Base-by-base conservation (phyloP, 1,140 invertebrate genomes). In the Ditylenchus dipsaci region DNA sequence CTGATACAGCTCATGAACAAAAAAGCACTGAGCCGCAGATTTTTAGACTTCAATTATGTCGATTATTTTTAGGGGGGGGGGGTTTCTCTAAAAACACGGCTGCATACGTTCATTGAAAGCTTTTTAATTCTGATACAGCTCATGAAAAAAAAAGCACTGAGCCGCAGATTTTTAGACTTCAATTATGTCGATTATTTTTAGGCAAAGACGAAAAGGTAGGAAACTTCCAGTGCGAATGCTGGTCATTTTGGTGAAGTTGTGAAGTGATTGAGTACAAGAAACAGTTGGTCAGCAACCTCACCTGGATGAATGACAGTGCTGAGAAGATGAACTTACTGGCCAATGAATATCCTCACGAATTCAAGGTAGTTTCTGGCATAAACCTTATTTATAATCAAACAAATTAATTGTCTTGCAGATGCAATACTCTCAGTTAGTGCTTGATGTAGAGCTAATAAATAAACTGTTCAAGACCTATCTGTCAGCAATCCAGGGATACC, bases 141-240 rank as follows among this genome's bases (percentile, higher is more conserved):
- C n/a, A n/a, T n/a, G n/a, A n/a, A n/a, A n/a, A n/a, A n/a, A n/a
- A n/a, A n/a, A n/a, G n/a, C n/a, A n/a, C n/a, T n/a, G n/a, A n/a
- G n/a, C n/a, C n/a, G n/a, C n/a, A n/a, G n/a, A n/a, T n/a, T n/a
- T n/a, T n/a, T n/a, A n/a, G n/a, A n/a, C n/a, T n/a, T n/a, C n/a
- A n/a, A n/a, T n/a, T n/a, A n/a, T n/a, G n/a, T n/a, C n/a, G n/a
- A n/a, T n/a, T n/a, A 43, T 60, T 60, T 77, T 29, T 33, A 73
- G 76, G 27, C 0, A 75, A 65, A 21, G 75, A 77, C 47, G 75
- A 77, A 42, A 77, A 77, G 59, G 75, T 77, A 11, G 75, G 75
- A 15, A 77, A 77, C 23, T 77, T 77, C n/a, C 75, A 5, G 66
- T 77, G 3, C 49, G 75, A 63, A 78, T 77, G 75, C 65, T 77